phyloP scores from a whole-genome alignment of 2,888 invertebrate genomes.

The Eupithecia inturbata region DNA sequence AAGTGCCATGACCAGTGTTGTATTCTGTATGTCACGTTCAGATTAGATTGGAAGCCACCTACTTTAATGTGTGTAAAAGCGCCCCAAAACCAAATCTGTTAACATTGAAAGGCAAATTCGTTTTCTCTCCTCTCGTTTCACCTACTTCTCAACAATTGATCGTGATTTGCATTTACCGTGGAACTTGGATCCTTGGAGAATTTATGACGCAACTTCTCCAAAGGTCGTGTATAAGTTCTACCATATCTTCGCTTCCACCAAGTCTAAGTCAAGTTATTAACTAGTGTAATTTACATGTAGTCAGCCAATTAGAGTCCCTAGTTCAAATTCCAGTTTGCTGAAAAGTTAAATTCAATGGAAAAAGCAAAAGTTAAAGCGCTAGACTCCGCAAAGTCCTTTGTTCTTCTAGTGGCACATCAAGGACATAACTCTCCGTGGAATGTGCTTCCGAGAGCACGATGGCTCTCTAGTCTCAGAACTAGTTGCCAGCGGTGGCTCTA shows the following conservation, averaged over 20 bases:
- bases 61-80: neutral
- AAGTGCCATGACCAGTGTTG: neutral
- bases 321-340: neutral
- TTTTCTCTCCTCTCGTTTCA: neutral
- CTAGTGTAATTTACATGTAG: neutral
- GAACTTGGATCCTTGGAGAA: neutral
- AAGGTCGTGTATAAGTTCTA: neutral
- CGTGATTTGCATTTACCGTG: constrained; percentile 1
- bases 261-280: neutral
- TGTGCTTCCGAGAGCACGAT: neutral
- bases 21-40: neutral
- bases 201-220: neutral
- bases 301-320: neutral
- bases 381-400: constrained; percentile 2
- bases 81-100: neutral
- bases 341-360: neutral
- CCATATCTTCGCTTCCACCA: neutral
- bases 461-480: constrained; percentile 6
- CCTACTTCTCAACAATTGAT: neutral
- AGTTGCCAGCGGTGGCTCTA: constrained; percentile 2
- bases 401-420: constrained; percentile 7
- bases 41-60: neutral
- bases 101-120: constrained; percentile 3
- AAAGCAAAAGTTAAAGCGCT: constrained; percentile 7
- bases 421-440: constrained; percentile 9